Base-by-base conservation (phyloP, 2,888 invertebrate species). In the Agrotis puta region DNA sequence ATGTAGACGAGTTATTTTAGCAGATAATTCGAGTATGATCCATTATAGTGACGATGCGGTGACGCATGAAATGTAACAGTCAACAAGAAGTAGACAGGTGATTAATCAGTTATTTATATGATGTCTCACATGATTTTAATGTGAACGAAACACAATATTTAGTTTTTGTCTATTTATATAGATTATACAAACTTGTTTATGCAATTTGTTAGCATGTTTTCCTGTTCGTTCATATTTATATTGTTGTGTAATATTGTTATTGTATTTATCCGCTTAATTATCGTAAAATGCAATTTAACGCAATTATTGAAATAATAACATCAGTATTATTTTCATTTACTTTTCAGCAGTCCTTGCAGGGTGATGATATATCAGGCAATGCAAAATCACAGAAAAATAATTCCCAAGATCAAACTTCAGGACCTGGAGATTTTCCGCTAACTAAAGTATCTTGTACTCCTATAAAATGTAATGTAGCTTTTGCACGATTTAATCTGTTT, bases 41-140 rank as follows among this genome's bases (percentile, higher is more conserved):
- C 16, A 70, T 69, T 53, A 62, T 27, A n/a, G n/a, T 57, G 81
- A 64, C 33, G 64, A 73, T 43, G 48, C 24, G 43, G 54, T 43
- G 58, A 66, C 58, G 70, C 58, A 64, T 50, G 43, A 33, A 22
- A 61, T 53, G 67, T 69, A 73, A 79, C 69, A 70, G 73, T 54
- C 65, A 63, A 71, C 84, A 73, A 70, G 68, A 68, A 85, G 82
- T 77, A 78, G 47, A 74, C 75, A 79, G 70, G 18, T 33, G n/a
- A 58, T 63, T 24, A 45, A 18, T 11, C 11, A 33, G 50, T 65
- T 45, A 24, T 24, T 45, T 20, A 64, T 6, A 4, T 45, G 20
- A 33, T 53, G 13, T 50, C 45, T 69, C 47, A 43, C 14, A 18
- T 77, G 47, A 47, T 20, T 47, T 50, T n/a, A 22, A 75, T 43